A percentile compares a stretch with the other conserved stretches of the same genome.
Conservation (phyloP, 2,113 vertebrate species). For the Struthidea cinerea region DNA sequence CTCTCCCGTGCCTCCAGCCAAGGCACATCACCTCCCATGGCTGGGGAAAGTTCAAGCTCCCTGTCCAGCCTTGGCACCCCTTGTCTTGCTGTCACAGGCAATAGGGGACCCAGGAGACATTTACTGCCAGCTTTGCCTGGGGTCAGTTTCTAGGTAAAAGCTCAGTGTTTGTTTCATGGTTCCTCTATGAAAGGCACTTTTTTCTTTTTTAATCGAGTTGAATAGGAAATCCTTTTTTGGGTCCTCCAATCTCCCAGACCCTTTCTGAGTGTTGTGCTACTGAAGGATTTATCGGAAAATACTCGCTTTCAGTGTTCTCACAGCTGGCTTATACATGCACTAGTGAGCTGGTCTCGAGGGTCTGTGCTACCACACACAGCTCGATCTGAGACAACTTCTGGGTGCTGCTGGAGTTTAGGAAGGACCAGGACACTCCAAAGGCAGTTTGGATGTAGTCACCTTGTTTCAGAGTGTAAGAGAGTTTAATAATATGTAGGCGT, state of each 20-base stretch:
- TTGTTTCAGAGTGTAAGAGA: background rate
- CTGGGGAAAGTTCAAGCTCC: background rate
- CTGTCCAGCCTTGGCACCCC: background rate
- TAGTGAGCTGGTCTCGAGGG: background rate
- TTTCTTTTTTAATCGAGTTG: accelerated
- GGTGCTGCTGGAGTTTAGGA: background rate
- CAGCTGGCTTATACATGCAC: background rate
- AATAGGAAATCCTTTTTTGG: background rate
- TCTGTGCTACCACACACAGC: background rate
- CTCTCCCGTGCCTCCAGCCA: background rate
- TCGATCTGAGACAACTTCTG: background rate
- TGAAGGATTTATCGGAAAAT: background rate
- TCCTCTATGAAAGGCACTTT: background rate
- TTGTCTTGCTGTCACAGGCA: background rate
- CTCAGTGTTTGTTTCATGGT: background rate
- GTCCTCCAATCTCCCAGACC: background rate
- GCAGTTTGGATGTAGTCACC: background rate
- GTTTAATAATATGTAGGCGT: background rate
- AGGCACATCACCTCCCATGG: background rate
- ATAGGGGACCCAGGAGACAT: background rate
- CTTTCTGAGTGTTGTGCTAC: background rate
- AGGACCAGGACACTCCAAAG: background rate
- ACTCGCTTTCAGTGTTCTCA: background rate
- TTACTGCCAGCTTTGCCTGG: background rate
- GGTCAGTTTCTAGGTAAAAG: conserved; percentile 2